Percentiles rank a stretch among this genome's conserved stretches.
These are phyloP conservation scores for Mythimna ferrago DNA, from an alignment of 2,888 invertebrate species.

Conservation along the genomic window DNA sequence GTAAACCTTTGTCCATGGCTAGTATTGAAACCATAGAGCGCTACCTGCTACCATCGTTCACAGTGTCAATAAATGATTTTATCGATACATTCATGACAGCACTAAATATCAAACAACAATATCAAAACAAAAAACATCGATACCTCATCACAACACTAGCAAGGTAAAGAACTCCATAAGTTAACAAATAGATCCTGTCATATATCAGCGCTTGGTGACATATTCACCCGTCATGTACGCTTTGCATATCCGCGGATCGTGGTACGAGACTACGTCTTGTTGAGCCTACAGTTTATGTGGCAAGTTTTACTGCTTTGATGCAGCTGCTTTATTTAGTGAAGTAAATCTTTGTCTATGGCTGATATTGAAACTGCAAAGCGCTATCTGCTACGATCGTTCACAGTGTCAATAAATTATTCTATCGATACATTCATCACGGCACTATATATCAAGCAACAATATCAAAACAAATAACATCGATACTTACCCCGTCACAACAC, in stretches of 20 bases:
- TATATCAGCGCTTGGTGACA: conserved; percentile 85
- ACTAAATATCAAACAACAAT: neutral
- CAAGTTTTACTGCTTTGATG: conserved; percentile 22
- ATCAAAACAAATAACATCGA: conserved; percentile 23
- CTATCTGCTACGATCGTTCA: no score
- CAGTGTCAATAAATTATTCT: no score
- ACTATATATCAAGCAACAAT: neutral
- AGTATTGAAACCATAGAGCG: no score
- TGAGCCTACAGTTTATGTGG: conserved; percentile 50
- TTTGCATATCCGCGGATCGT: conserved; percentile 75
- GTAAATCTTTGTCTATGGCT: neutral
- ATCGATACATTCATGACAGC: neutral
- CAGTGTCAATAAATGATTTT: no score
- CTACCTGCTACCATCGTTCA: no score
- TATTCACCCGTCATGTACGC: conserved; percentile 83
- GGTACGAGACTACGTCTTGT: conserved; percentile 38
- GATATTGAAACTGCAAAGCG: no score
- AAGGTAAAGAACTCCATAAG: conserved; percentile 84
- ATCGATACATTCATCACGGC: neutral
- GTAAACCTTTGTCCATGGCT: neutral
- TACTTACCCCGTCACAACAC: conserved; percentile 65
- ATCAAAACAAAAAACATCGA: conserved; percentile 23
- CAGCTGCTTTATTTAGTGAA: neutral
- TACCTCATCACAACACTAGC: conserved; percentile 69
- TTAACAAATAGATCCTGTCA: conserved; percentile 87